Conservation (phyloP, 2,797 vertebrate species). For the Crypturellus tataupa region DNA sequence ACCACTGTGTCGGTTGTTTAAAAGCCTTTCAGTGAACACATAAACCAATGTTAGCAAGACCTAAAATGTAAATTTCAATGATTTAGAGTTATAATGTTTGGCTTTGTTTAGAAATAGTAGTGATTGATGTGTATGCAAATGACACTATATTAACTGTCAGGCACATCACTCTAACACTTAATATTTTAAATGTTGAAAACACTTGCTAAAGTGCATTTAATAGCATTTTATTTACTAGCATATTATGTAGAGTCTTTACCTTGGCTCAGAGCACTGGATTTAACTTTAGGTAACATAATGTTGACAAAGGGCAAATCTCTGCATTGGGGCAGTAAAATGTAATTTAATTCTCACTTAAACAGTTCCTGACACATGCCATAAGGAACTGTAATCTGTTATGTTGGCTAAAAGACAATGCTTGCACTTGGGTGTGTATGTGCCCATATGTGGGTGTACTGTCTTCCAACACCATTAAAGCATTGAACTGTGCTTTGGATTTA, state of each 20-base stretch:
- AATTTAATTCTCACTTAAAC: conserved; percentile 19
- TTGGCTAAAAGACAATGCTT: neutral
- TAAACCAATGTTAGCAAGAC: neutral
- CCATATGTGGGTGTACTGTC: neutral
- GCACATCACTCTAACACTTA: neutral
- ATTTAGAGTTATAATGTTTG: neutral
- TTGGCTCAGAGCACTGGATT: neutral
- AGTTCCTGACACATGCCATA: neutral
- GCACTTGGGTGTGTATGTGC: neutral
- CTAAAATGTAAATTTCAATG: neutral
- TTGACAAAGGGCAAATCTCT: neutral
- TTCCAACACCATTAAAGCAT: neutral
- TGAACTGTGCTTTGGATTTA: neutral
- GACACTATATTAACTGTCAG: neutral
- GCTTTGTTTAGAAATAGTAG: neutral
- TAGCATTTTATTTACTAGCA: neutral
- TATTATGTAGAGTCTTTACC: neutral
- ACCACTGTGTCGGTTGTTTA: neutral
- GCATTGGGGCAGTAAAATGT: neutral
- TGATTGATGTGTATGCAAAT: neutral
- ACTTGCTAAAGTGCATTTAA: neutral
- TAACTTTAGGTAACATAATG: neutral
- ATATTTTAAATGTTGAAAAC: neutral
- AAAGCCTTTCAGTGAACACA: neutral
- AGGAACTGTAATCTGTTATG: neutral